Percentiles rank a stretch among this genome's conserved stretches.
Conservation (phyloP, 2,888 invertebrate species). For the Napeogenes inachia region DNA sequence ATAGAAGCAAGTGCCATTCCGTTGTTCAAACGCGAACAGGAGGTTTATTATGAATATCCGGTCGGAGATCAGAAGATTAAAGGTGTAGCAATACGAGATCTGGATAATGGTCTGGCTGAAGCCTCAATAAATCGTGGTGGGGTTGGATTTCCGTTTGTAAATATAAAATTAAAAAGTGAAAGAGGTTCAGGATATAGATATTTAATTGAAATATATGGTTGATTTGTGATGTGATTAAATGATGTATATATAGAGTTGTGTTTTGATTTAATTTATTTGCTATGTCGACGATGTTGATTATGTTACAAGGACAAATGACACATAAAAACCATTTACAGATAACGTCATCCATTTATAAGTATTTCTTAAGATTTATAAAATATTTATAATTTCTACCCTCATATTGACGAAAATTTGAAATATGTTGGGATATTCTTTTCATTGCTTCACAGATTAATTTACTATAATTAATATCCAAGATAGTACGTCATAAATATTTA, state of each 20-base stretch:
- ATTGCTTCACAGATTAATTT: too few relatives aligned
- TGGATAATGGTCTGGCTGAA: conserved; percentile 59
- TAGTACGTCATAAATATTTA: too few relatives aligned
- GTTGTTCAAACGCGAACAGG: conserved; percentile 50
- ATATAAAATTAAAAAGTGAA: conserved; percentile 66
- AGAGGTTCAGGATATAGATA: conserved; percentile 59
- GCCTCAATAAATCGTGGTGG: conserved; percentile 65
- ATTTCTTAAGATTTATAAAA: too few relatives aligned
- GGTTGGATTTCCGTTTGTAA: conserved; percentile 56
- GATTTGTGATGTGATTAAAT: conserved; percentile 25
- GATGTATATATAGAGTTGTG: not conserved
- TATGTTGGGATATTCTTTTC: too few relatives aligned
- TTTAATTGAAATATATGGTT: conserved; percentile 63
- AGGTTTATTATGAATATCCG: conserved; percentile 51
- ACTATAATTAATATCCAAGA: too few relatives aligned
- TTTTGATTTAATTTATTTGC: too few relatives aligned
- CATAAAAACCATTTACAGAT: too few relatives aligned
- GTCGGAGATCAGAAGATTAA: conserved; percentile 56
- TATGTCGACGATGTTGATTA: too few relatives aligned
- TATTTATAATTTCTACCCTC: too few relatives aligned
- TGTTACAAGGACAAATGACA: conserved; percentile 8
- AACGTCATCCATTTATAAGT: too few relatives aligned
- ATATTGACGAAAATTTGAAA: too few relatives aligned
- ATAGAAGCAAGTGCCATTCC: conserved; percentile 46
- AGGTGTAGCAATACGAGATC: conserved; percentile 63